A percentile compares a stretch with the other conserved stretches of the same genome.
Evolutionary conservation across 2,113 vertebrate genomes (phyloP).

Genomic region (Cyphomyrus discorhynchus): DNA sequence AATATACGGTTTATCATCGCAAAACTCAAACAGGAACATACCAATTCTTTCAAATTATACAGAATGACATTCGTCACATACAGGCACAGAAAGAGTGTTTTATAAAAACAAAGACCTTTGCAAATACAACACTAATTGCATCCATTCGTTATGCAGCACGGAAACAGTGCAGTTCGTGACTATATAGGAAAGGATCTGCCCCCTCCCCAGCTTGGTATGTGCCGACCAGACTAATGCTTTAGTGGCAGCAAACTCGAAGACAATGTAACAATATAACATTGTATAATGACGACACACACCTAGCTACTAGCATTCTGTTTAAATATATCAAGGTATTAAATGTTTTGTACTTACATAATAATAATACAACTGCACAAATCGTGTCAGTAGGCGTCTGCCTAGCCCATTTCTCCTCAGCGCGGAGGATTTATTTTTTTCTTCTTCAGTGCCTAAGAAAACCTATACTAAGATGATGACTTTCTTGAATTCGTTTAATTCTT

Average conservation of each 20-base stretch:
- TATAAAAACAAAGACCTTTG: neutral
- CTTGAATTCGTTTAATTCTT: neutral
- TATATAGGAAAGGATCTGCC: neutral
- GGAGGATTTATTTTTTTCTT: conserved; percentile 7
- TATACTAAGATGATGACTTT: neutral
- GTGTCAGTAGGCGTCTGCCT: conserved; percentile 21
- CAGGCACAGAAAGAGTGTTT: neutral
- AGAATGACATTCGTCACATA: neutral
- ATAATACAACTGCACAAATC: conserved; percentile 11
- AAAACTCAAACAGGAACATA: neutral
- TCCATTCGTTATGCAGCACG: neutral
- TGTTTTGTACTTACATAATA: conserved; percentile 19
- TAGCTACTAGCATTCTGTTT: neutral
- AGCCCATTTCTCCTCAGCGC: conserved; percentile 21
- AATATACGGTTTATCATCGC: neutral
- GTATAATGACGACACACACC: neutral
- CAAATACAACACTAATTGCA: neutral
- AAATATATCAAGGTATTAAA: neutral
- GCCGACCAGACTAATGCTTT: neutral
- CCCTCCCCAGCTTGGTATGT: neutral
- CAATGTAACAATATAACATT: neutral
- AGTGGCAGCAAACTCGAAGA: neutral
- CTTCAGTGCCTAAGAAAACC: conserved; percentile 1
- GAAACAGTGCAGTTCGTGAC: neutral
- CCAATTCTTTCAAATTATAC: neutral